Evolutionary conservation across 2,113 vertebrate species (phyloP).

Genomic region (Pachypanchax playfairii): DNA sequence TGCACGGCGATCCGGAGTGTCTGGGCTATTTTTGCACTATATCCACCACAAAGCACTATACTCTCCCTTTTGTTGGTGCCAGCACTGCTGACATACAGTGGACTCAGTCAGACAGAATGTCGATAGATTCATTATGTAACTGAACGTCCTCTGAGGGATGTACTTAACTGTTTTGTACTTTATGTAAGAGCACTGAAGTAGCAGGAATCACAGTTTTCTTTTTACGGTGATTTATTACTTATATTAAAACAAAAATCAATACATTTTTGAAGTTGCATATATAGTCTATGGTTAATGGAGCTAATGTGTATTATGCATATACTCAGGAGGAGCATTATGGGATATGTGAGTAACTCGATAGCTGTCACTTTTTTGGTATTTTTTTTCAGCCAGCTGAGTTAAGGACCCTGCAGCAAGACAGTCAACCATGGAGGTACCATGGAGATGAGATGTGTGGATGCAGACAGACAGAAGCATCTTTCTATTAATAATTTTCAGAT

Average conservation of each 20-base stretch:
- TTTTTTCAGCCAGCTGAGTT: conserved; percentile 49
- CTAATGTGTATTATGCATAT: conserved; percentile 30
- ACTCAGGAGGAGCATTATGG: conserved; percentile 31
- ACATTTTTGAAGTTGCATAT: conserved; percentile 29
- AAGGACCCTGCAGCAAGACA: conserved; percentile 55
- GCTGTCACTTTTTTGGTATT: conserved; percentile 54
- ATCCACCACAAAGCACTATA: conserved; percentile 25
- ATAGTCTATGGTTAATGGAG: conserved; percentile 44
- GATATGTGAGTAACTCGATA: conserved; percentile 44
- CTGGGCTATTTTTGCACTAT: conserved; percentile 38
- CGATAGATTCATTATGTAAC: conserved; percentile 72
- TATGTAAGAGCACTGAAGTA: neutral
- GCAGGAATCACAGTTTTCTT: conserved; percentile 8
- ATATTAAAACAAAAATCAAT: conserved; percentile 5
- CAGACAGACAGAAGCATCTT: conserved; percentile 42
- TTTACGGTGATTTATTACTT: conserved; percentile 1
- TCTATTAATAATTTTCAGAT: conserved; percentile 43
- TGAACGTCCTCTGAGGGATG: conserved; percentile 40
- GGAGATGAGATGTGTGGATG: conserved; percentile 41
- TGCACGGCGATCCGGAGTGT: conserved; percentile 1
- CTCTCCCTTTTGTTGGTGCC: conserved; percentile 3
- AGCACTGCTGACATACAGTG: conserved; percentile 46
- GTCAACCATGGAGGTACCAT: conserved; percentile 46
- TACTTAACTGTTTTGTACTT: conserved; percentile 28
- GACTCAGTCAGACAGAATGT: conserved; percentile 43